Conservation (phyloP, 2,113 vertebrate genomes). For the Channa maculata region DNA sequence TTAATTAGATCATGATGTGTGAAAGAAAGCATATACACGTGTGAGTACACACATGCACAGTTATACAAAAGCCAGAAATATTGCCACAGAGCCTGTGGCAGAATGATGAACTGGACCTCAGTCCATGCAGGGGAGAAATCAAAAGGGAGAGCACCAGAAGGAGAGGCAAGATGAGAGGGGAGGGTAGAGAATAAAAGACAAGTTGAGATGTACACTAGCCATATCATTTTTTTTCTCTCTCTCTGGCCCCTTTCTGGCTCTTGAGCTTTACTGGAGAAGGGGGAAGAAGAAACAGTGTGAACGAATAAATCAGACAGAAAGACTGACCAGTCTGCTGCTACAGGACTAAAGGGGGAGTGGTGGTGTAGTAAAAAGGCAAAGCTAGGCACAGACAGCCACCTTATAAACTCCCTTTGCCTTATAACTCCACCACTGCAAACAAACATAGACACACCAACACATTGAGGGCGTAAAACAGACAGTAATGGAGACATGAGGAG, state of each 20-base stretch:
- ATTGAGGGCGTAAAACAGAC: slow-evolving; percentile 47
- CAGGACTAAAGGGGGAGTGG: slow-evolving; percentile 41
- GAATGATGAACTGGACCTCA: slow-evolving; percentile 54
- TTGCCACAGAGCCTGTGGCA: slow-evolving; percentile 33
- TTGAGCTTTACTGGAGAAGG: slow-evolving; percentile 50
- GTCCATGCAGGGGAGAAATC: slow-evolving; percentile 43
- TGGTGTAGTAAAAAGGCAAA: slow-evolving; percentile 33
- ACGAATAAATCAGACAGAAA: slow-evolving; percentile 47
- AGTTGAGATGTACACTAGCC: slow-evolving; percentile 42
- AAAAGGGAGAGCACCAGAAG: slow-evolving; percentile 49
- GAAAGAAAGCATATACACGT: neutral
- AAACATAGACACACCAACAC: slow-evolving; percentile 36
- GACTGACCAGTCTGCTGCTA: slow-evolving; percentile 56
- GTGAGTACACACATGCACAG: neutral
- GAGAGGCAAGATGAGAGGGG: slow-evolving; percentile 46
- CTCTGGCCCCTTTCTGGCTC: slow-evolving; percentile 22
- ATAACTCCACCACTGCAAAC: slow-evolving; percentile 14
- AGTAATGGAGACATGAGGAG: slow-evolving; percentile 69
- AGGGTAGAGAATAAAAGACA: slow-evolving; percentile 55
- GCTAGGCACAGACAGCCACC: slow-evolving; percentile 35
- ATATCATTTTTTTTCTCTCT: slow-evolving; percentile 52
- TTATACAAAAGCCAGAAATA: slow-evolving; percentile 24
- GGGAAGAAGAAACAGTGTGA: slow-evolving; percentile 26
- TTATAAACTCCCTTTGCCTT: slow-evolving; percentile 10
- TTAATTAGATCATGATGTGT: slow-evolving; percentile 42